Percentiles rank a stretch among this genome's conserved stretches.
These are phyloP conservation scores for Athene noctua DNA, from an alignment of 2,113 vertebrate genomes.

Conservation along the genomic window DNA sequence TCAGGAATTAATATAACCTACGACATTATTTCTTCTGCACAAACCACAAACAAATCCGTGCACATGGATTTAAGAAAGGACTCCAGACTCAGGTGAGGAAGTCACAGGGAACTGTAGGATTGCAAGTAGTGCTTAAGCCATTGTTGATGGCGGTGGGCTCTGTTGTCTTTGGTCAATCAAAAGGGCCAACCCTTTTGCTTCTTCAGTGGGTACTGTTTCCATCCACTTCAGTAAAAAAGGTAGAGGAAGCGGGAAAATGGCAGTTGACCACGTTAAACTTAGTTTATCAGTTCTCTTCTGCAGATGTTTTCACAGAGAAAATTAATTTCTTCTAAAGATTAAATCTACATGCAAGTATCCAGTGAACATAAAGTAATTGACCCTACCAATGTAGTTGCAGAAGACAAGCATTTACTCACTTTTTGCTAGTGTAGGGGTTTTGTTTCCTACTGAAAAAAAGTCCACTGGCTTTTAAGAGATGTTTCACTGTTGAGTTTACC, in stretches of 20 bases:
- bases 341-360: not conserved
- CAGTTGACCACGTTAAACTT: not conserved
- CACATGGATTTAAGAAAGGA: not conserved
- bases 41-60: not conserved
- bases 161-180: not conserved
- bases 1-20: not conserved
- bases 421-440: not conserved
- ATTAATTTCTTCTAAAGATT: not conserved
- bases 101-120: not conserved
- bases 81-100: not conserved
- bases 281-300: not conserved
- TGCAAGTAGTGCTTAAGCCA: not conserved
- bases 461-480: not conserved
- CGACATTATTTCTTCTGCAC: not conserved
- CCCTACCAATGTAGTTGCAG: not conserved
- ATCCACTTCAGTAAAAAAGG: not conserved
- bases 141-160: not conserved
- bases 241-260: not conserved
- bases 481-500: not conserved
- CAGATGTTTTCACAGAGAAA: not conserved
- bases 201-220: not conserved
- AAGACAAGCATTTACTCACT: not conserved
- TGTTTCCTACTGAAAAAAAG: not conserved
- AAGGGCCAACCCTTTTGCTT: not conserved
- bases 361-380: not conserved